Evolutionary conservation across 2,888 invertebrate species (phyloP).

Genomic region (Leucania comma): DNA sequence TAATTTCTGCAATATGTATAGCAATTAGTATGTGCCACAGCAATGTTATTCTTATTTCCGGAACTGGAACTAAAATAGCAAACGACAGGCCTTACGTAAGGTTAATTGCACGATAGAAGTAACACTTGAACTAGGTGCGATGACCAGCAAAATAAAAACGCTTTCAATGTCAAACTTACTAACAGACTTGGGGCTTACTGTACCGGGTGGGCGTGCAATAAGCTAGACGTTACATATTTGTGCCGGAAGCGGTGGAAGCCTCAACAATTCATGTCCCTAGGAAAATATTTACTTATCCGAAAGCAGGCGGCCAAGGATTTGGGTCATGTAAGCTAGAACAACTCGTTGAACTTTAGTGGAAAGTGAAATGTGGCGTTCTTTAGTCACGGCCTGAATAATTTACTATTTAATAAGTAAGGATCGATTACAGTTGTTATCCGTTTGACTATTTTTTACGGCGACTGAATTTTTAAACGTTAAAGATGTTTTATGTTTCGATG

Average conservation of each 20-base stretch:
- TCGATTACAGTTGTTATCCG: slow-evolving; percentile 65
- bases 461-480: slow-evolving; percentile 33
- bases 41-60: slow-evolving; percentile 5
- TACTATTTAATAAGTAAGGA: slow-evolving; percentile 61
- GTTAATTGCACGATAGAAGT: not conserved
- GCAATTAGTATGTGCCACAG: not conserved
- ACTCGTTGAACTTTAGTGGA: slow-evolving; percentile 60
- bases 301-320: slow-evolving; percentile 55
- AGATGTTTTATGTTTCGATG: slow-evolving; percentile 46
- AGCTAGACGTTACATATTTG: slow-evolving; percentile 52
- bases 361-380: slow-evolving; percentile 62
- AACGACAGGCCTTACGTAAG: slow-evolving; percentile 1
- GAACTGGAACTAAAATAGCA: not conserved
- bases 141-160: not conserved
- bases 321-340: slow-evolving; percentile 57
- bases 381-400: slow-evolving; percentile 68
- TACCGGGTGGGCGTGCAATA: slow-evolving; percentile 29
- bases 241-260: slow-evolving; percentile 45
- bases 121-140: not conserved
- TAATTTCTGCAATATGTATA: not conserved
- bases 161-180: not conserved
- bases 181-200: not conserved
- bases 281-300: slow-evolving; percentile 51
- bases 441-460: slow-evolving; percentile 40
- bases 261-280: slow-evolving; percentile 46